phyloP scores from a whole-genome alignment of 2,113 vertebrate species.

The Hystrix brachyura region DNA sequence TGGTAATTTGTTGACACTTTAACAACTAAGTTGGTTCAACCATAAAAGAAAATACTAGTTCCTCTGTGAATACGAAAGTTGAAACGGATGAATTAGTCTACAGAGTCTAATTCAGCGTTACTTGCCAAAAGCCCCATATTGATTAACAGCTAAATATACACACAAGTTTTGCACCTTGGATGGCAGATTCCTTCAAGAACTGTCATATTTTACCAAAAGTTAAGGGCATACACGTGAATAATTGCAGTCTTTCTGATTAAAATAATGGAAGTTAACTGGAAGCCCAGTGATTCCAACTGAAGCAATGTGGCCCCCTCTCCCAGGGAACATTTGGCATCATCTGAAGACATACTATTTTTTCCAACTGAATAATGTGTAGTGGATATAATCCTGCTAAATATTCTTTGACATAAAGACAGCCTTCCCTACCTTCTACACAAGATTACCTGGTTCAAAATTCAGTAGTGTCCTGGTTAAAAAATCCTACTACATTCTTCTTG shows the following conservation, averaged over 20 bases:
- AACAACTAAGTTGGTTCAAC: background rate
- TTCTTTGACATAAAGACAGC: background rate
- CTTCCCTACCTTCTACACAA: rapidly evolving
- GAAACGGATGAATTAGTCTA: conserved; percentile 27
- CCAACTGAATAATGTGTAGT: background rate
- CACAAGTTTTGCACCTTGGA: background rate
- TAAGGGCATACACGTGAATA: background rate
- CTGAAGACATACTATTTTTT: background rate
- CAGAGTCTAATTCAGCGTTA: background rate
- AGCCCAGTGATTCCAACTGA: background rate
- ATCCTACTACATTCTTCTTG: background rate
- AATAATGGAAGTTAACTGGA: background rate
- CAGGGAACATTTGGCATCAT: background rate
- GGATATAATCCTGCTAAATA: background rate
- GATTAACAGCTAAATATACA: background rate
- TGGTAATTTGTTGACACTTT: background rate
- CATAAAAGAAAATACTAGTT: background rate
- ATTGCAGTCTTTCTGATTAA: background rate
- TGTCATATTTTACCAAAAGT: background rate
- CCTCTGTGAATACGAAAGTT: conserved; percentile 14
- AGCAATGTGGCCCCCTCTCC: background rate
- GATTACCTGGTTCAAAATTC: background rate
- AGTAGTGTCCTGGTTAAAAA: background rate
- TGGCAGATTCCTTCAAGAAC: background rate
- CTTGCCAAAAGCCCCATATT: background rate